These are phyloP conservation scores for Noctilio leporinus DNA, from an alignment of 2,113 vertebrate species.

Conservation along the genomic window DNA sequence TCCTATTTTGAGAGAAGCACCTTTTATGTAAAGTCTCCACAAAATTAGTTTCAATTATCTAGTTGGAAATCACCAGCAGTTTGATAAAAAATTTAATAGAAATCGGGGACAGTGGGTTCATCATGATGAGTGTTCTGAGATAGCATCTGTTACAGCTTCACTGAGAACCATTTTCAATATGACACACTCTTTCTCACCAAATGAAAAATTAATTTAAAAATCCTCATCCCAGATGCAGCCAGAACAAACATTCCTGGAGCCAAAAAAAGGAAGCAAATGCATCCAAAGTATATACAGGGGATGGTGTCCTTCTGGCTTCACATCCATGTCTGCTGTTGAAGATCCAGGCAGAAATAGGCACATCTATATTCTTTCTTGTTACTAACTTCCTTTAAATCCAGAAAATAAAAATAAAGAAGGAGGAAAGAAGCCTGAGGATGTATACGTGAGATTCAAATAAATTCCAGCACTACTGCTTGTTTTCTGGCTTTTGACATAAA, in stretches of 20 bases:
- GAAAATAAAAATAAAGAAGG: background rate
- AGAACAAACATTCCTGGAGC: constrained; percentile 36
- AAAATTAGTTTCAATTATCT: constrained; percentile 15
- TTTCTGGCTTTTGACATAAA: constrained; percentile 1
- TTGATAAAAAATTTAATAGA: constrained; percentile 43
- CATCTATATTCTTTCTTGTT: background rate
- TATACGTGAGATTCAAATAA: background rate
- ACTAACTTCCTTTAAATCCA: background rate
- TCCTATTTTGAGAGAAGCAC: background rate
- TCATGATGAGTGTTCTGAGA: background rate
- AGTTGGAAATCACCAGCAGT: background rate
- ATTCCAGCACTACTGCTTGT: background rate
- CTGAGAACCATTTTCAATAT: constrained; percentile 13
- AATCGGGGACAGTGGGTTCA: background rate
- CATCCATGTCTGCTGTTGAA: background rate
- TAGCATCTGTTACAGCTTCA: constrained; percentile 25
- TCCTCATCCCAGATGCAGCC: constrained; percentile 1
- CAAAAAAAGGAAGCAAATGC: background rate
- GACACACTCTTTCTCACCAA: constrained; percentile 12
- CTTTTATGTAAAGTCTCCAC: background rate
- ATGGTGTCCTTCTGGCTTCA: background rate
- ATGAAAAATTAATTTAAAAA: constrained; percentile 46
- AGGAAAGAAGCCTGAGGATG: background rate
- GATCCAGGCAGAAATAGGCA: background rate
- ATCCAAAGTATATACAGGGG: background rate